Evolutionary conservation across 2,888 invertebrate genomes (phyloP).

Genomic region (Eupithecia dodoneata): DNA sequence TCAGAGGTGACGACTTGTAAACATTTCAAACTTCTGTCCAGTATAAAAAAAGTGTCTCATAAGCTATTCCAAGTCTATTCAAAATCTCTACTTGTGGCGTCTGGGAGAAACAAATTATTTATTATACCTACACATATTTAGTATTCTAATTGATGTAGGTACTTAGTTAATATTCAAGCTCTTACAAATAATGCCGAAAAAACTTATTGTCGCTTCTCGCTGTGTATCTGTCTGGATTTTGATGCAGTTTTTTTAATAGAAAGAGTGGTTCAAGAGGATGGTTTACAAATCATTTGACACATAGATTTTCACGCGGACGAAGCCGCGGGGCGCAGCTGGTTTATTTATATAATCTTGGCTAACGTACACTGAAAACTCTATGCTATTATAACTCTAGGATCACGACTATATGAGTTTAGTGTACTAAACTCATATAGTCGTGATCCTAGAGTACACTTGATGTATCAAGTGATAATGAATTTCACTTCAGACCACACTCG

Average conservation of each 20-base stretch:
- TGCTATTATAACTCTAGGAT: constrained; percentile 5
- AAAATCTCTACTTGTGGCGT: neutral
- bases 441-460: no score
- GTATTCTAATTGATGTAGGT: neutral
- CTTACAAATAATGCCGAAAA: no score
- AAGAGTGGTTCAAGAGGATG: no score
- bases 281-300: no score
- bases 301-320: no score
- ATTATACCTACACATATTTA: no score
- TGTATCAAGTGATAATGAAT: constrained; percentile 45
- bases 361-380: neutral
- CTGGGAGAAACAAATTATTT: neutral
- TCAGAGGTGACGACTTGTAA: neutral
- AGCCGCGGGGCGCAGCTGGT: no score
- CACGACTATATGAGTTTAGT: constrained; percentile 25
- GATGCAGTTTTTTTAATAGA: no score
- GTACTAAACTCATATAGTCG: no score
- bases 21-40: neutral
- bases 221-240: no score
- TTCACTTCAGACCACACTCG: constrained; percentile 57
- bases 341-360: neutral
- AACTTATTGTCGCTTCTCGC: no score
- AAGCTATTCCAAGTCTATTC: neutral
- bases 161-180: neutral
- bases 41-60: neutral